phyloP scores from a whole-genome alignment of 2,113 vertebrate genomes.

The Barbus barbus region DNA sequence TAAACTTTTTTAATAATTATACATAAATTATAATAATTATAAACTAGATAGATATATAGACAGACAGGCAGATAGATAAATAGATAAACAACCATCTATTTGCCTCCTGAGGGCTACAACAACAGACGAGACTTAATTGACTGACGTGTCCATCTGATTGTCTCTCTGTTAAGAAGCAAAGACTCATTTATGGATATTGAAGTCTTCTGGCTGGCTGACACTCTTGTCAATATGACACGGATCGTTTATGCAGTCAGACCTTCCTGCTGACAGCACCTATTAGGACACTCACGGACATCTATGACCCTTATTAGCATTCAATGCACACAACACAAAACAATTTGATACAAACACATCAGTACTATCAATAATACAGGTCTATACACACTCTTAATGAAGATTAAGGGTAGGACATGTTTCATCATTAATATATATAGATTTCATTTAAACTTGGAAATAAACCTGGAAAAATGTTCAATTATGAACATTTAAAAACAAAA shows the following conservation, averaged over 20 bases:
- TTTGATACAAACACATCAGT: not conserved
- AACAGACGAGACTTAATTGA: constrained; percentile 23
- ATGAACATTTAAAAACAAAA: not conserved
- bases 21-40: no score
- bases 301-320: not conserved
- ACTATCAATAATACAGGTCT: not conserved
- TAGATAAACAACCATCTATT: not conserved
- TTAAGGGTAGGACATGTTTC: not conserved
- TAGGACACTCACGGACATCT: not conserved
- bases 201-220: not conserved
- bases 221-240: constrained; percentile 4
- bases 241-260: not conserved
- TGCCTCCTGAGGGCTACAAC: not conserved
- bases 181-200: not conserved
- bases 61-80: no score
- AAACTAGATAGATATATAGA: no score
- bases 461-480: not conserved
- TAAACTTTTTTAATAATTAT: no score
- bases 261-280: not conserved
- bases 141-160: constrained; percentile 16
- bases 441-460: not conserved
- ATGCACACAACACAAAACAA: constrained; percentile 26
- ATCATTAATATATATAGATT: not conserved
- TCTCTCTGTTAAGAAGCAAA: constrained; percentile 19
- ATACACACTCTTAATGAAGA: not conserved